Base-by-base conservation (phyloP, 2,888 invertebrate species). In the Drosophila villosipedis region DNA sequence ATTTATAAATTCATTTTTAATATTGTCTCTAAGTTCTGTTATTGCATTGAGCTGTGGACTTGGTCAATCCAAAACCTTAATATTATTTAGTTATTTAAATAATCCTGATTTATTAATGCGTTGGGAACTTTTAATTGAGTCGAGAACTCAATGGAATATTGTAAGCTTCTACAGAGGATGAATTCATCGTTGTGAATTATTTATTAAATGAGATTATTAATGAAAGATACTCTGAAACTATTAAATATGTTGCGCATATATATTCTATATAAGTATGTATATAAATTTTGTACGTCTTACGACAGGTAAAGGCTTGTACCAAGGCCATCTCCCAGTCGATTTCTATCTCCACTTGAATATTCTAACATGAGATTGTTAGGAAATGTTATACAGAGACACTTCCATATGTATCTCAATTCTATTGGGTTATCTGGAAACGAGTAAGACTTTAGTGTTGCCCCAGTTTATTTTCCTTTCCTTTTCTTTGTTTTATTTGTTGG, bases 381-480 rank as follows among this genome's bases (percentile, higher is more conserved):
- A 47, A 14, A 14, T 22, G 1, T 2, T 47, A 16, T 9, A 25
- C 7, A 47, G 9, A 7, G 2, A 47, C 25, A 25, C 25, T 25
- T 47, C 25, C 25, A 25, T 47, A 9, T 47, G 25, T 25, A 25
- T 47, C 16, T 16, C 25, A 14, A 3, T 16, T 25, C 47, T 16
- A 25, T 25, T 47, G 25, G 16, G 47, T 25, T 47, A 47, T 47
- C 47, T 28, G 9, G 16, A 47, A 47, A 47, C 25, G 33, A 47
- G 35, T 41, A 37, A 22, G 31, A 10, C 49, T 69, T 50, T 73
- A 76, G 65, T 75, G 57, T 52, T 79, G 60, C 43, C 43, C 31
- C 52, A 59, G 64, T 65, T 25, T 9, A 4, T 47, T 47, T 47
- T 16, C 25, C 25, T 22, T 47, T 47, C 9, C 47, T 2, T 9